Evolutionary conservation across 2,113 vertebrate species (phyloP), one percentile per base, ranked within the genome.

Genomic region (Hypocryptadius cinnamomeus): DNA sequence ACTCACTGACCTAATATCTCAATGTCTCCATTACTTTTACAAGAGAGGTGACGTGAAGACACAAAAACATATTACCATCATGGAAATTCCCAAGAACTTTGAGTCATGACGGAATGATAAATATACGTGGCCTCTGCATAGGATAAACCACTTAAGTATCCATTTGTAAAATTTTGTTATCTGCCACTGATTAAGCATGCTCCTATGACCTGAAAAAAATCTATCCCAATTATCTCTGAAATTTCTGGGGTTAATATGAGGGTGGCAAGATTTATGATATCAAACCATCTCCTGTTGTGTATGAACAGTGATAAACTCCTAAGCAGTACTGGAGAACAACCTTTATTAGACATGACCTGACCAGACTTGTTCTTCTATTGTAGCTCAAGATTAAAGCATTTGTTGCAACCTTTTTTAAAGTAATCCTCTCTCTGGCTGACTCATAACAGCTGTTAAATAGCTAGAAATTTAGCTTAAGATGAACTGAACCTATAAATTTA

Each of bases 361-460:
- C 61, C 91, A 94, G 93, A 97, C 98, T 97, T 96, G 97, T 82
- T 97, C 21, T 91, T 94, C 92, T 93, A 91, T 96, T 96, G 90
- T 97, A 97, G 64, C 88, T 92, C 80, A 97, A 95, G 96, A 97
- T 97, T 96, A 98, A 98, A 98, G 97, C 97, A 95, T 94, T 97
- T 97, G 91, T 96, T 92, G 95, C 79, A 66, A 86, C 57, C 69
- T 72, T 83, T 60, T 85, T 86, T 87, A 14, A 70, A 87, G 59
- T 97, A 97, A 97, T 97, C 93, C 88, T 94, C 64, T 96, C 93
- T 96, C 86, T 57, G 89, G 87, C 89, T 97, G 97, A 98, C 94
- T 98, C 97, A 96, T 95, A 95, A 96, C 97, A 97, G 95, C 97
- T 98, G 96, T 97, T 97, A 97, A 97, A 97, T 97, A 97, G 96